Conservation (phyloP, 37 sponge, comb jelly and placozoan species). For the Lycopodina hypogea region DNA sequence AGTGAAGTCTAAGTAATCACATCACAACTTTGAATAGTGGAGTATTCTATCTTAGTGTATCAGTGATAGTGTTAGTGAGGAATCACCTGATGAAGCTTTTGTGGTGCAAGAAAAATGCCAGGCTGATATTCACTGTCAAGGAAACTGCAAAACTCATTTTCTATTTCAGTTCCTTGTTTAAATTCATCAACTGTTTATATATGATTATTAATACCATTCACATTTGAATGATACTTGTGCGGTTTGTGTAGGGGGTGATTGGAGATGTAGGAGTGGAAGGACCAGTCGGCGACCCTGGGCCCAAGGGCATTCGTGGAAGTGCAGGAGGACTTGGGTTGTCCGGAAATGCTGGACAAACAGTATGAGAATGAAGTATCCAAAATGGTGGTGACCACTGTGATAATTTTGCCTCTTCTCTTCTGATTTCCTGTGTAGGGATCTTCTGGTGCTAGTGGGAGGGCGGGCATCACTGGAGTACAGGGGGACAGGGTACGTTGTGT, state of each 20-base stretch:
- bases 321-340: slow-evolving; percentile 29
- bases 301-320: slow-evolving; percentile 36
- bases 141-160: too few species aligned
- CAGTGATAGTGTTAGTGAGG: too few species aligned
- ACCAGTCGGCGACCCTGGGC: slow-evolving; percentile 34
- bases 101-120: too few species aligned
- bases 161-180: too few species aligned
- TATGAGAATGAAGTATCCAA: not conserved
- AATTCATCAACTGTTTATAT: too few species aligned
- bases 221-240: too few species aligned
- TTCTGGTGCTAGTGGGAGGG: slow-evolving; percentile 8
- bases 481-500: slow-evolving; percentile 21
- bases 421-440: slow-evolving; percentile 2
- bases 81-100: too few species aligned
- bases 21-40: too few species aligned
- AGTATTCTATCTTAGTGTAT: too few species aligned
- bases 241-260: slow-evolving; percentile 24
- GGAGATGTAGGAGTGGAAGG: slow-evolving; percentile 36
- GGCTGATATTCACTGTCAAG: too few species aligned
- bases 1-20: too few species aligned
- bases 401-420: not conserved
- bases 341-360: slow-evolving; percentile 27
- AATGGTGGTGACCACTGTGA: not conserved
- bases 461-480: slow-evolving; percentile 23
- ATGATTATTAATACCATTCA: too few species aligned